A percentile compares a stretch with the other conserved stretches of the same genome.
Evolutionary conservation across 2,797 vertebrate genomes (phyloP).

Genomic region (Leptoclinus maculatus): DNA sequence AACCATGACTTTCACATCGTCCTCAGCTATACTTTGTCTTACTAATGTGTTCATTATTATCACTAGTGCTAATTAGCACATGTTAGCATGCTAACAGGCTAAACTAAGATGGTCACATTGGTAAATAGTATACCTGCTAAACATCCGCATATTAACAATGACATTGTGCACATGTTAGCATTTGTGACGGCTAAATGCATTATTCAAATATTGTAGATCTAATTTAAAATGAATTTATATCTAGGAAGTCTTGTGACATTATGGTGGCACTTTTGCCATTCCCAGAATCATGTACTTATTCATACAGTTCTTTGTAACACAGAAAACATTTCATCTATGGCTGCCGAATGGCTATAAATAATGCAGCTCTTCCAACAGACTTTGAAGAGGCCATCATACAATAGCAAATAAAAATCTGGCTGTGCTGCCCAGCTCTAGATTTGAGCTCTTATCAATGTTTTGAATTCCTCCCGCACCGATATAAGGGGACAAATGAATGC

Average conservation of each 20-base stretch:
- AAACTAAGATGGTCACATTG: not conserved
- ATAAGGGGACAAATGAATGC: not conserved
- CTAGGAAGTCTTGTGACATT: not conserved
- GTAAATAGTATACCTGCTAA: not conserved
- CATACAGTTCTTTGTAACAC: not conserved
- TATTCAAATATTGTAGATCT: not conserved
- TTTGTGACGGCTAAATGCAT: not conserved
- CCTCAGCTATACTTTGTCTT: not conserved
- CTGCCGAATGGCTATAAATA: slow-evolving; percentile 30
- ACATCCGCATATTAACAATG: not conserved
- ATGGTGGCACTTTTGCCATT: not conserved
- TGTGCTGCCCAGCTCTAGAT: slow-evolving; percentile 3
- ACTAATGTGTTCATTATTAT: not conserved
- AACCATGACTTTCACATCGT: not conserved
- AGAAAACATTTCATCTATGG: slow-evolving; percentile 27
- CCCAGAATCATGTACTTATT: not conserved
- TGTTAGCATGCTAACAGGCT: not conserved
- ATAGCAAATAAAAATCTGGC: slow-evolving; percentile 22
- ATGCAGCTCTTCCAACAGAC: slow-evolving; percentile 13
- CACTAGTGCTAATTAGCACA: not conserved
- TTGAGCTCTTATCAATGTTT: slow-evolving; percentile 15
- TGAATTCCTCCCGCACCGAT: not conserved
- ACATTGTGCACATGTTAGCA: not conserved
- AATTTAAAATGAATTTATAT: not conserved
- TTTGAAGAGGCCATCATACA: slow-evolving; percentile 16